These are phyloP conservation scores for Channallabes apus DNA, from an alignment of 2,797 vertebrate genomes.

Conservation along the genomic window DNA sequence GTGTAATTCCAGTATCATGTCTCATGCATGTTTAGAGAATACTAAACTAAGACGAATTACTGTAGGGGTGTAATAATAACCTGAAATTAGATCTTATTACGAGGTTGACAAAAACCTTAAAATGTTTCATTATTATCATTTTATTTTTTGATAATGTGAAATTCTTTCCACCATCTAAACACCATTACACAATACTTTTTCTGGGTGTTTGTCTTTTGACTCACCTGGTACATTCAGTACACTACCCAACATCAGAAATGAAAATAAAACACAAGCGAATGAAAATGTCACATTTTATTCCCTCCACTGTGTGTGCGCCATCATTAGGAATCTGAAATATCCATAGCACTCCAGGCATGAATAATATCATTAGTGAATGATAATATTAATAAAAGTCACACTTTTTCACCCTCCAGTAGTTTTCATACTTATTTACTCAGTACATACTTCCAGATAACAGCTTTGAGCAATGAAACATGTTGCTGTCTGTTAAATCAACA, in stretches of 20 bases:
- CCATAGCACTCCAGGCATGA: background rate
- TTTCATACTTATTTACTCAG: background rate
- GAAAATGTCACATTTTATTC: background rate
- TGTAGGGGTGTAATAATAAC: background rate
- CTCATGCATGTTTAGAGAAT: background rate
- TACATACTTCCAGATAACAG: background rate
- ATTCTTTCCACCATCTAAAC: background rate
- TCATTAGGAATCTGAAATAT: background rate
- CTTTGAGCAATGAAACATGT: background rate
- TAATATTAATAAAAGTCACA: background rate
- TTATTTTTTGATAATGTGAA: slow-evolving; percentile 19
- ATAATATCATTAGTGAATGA: too few species aligned
- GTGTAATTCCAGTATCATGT: background rate
- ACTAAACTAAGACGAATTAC: background rate
- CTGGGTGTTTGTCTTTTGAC: background rate
- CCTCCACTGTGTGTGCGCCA: too few species aligned
- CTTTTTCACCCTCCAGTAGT: background rate
- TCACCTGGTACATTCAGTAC: background rate
- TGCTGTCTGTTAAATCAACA: slow-evolving; percentile 4
- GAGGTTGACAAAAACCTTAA: background rate
- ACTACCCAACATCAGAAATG: background rate
- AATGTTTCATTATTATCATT: background rate
- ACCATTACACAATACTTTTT: background rate
- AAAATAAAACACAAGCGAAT: background rate
- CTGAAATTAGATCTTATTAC: background rate